Evolutionary conservation across 1,140 invertebrate species (phyloP), one percentile per base, ranked within the genome.

Genomic region (Drosophila kepulauana): DNA sequence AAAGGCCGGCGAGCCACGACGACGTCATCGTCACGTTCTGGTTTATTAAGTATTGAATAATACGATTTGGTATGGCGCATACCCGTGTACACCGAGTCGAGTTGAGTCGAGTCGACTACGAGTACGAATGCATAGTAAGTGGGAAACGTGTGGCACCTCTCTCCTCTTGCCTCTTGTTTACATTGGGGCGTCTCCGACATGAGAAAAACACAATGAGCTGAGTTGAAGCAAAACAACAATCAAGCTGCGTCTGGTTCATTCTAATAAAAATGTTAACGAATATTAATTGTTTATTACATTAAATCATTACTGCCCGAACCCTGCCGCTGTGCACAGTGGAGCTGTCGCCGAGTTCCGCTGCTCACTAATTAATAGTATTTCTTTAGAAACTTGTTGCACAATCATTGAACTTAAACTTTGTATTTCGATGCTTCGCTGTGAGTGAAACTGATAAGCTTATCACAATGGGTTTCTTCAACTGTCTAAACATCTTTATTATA

Each of bases 251-350:
- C 74, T 61, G 74, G 56, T 76, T 72, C 6, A 52, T 38, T 65
- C 41, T 61, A 72, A 73, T 76, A 54, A 59, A 59, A 66, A 56
- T 74, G 57, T 56, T 62, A 69, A 49, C 49, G 56, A 49, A 46
- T 56, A 74, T 74, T 11, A 62, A 68, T 68, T 74, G 71, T 56
- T 74, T 25, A 68, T 69, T 62, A 38, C 65, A 69, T 74, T 74
- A 68, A 68, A 56, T 67, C 25, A 45, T 73, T 38, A 59, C 33
- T 43, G 30, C 49, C 1, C 7, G 15, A 1, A 45, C 1, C 0
- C 11, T 45, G 56, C 0, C 8, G 7, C 33, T 30, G 8, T n/a
- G 46, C 16, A 52, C 61, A 52, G 33, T 52, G 61, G 35, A 10
- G 7, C 35, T 43, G 30, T 58, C 25, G 33, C 33, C 49, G 1